Evolutionary conservation across 2,113 vertebrate species (phyloP).

Genomic region (Podarcis raffonei): DNA sequence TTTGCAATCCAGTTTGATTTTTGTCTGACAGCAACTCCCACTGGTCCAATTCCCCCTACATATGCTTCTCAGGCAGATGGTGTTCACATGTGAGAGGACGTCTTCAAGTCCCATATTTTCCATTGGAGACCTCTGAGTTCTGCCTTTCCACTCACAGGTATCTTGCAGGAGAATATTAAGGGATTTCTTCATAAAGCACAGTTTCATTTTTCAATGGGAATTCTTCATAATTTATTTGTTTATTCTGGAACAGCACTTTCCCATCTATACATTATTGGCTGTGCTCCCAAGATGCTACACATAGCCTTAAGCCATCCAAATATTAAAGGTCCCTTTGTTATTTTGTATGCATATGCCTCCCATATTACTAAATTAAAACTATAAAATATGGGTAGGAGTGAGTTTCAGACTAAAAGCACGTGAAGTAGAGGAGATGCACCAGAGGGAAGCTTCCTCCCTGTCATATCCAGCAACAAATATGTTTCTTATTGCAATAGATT

Average conservation of each 20-base stretch:
- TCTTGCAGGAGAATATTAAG: background rate
- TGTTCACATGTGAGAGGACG: background rate
- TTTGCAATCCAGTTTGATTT: background rate
- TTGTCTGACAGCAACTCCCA: background rate
- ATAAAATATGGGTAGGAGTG: slow-evolving; percentile 16
- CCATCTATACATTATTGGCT: background rate
- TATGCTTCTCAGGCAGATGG: background rate
- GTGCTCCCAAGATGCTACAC: background rate
- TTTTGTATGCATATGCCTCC: background rate
- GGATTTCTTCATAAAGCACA: slow-evolving; percentile 17
- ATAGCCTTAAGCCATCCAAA: background rate
- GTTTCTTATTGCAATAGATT: background rate
- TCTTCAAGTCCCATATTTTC: slow-evolving; percentile 2
- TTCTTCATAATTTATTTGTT: slow-evolving; percentile 12
- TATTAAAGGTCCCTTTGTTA: slow-evolving; percentile 20
- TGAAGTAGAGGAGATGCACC: background rate
- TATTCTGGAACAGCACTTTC: slow-evolving; percentile 7
- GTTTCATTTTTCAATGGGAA: slow-evolving; percentile 26
- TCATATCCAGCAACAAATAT: background rate
- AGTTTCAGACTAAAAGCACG: background rate
- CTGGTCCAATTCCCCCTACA: background rate
- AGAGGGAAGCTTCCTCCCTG: background rate
- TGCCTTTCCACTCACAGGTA: background rate
- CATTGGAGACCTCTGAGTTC: background rate
- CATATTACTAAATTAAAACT: slow-evolving; percentile 15